These are phyloP conservation scores for Austrofundulus limnaeus DNA, from an alignment of 2,113 vertebrate species.

Conservation along the genomic window DNA sequence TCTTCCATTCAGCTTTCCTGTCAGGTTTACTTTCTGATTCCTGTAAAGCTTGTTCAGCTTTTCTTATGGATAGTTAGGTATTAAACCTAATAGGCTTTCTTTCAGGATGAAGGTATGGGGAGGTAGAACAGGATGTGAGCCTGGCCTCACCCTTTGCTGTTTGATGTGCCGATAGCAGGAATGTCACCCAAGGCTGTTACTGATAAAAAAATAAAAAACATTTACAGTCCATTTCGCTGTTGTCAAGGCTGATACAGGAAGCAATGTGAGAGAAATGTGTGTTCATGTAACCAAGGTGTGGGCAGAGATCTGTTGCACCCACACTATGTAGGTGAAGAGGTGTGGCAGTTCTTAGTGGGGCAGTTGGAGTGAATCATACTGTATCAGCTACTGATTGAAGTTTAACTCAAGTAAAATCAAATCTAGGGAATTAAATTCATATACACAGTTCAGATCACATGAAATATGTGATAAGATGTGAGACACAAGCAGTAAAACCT, in stretches of 20 bases:
- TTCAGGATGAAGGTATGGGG: constrained; percentile 14
- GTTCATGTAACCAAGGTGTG: constrained; percentile 15
- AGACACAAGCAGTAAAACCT: background rate
- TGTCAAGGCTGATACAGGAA: constrained; percentile 2
- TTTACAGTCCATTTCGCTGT: constrained; percentile 24
- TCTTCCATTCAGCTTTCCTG: background rate
- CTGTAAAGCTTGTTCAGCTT: constrained; percentile 1
- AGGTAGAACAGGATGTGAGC: constrained; percentile 8
- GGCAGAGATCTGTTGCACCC: background rate
- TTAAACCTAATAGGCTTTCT: constrained; percentile 19
- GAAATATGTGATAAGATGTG: background rate
- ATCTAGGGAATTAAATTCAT: background rate
- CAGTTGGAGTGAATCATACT: background rate
- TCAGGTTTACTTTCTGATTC: constrained; percentile 1
- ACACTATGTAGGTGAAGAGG: background rate
- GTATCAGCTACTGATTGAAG: background rate
- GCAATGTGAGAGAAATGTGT: constrained; percentile 1
- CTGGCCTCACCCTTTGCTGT: constrained; percentile 9
- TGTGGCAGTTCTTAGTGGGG: background rate
- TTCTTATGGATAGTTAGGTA: constrained; percentile 10
- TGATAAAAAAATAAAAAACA: constrained; percentile 43
- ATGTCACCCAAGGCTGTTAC: constrained; percentile 16
- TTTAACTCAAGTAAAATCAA: background rate
- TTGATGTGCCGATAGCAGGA: constrained; percentile 42
- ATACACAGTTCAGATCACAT: background rate